These are phyloP conservation scores for Hypomecis punctinalis DNA, from an alignment of 2,888 invertebrate species.

Conservation along the genomic window DNA sequence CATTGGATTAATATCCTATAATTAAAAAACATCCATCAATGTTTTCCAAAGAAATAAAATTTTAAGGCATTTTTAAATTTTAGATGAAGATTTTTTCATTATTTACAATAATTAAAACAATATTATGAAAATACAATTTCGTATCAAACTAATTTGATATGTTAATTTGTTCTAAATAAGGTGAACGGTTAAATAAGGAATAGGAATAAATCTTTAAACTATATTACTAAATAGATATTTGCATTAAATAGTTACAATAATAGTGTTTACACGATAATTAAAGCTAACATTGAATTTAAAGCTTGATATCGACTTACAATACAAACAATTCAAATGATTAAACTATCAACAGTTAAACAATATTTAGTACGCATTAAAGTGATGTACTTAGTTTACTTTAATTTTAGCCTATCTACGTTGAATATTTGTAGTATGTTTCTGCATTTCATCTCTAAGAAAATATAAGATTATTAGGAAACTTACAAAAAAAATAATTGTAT, in stretches of 20 bases:
- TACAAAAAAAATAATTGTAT: neutral
- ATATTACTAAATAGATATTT: slow-evolving; percentile 40
- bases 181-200: slow-evolving; percentile 41
- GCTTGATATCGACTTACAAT: slow-evolving; percentile 78
- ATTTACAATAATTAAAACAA: slow-evolving; percentile 23
- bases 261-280: slow-evolving; percentile 71
- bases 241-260: slow-evolving; percentile 59
- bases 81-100: slow-evolving; percentile 13
- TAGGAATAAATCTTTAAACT: slow-evolving; percentile 28
- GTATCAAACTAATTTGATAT: slow-evolving; percentile 54
- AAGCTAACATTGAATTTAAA: slow-evolving; percentile 85
- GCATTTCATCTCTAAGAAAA: neutral
- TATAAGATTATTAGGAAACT: neutral
- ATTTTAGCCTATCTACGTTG: slow-evolving; percentile 3
- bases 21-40: slow-evolving; percentile 42
- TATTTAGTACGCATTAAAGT: neutral
- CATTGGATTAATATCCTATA: slow-evolving; percentile 55
- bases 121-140: slow-evolving; percentile 32
- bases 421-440: slow-evolving; percentile 1
- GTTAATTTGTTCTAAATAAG: slow-evolving; percentile 52
- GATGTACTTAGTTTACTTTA: slow-evolving; percentile 10
- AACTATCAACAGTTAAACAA: slow-evolving; percentile 16
- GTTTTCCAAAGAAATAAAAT: slow-evolving; percentile 45
- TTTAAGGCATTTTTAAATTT: slow-evolving; percentile 49
- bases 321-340: slow-evolving; percentile 42